A percentile compares a stretch with the other conserved stretches of the same genome.
phyloP scores from a whole-genome alignment of 2,888 invertebrate species.

The Brachyopa scutellaris region DNA sequence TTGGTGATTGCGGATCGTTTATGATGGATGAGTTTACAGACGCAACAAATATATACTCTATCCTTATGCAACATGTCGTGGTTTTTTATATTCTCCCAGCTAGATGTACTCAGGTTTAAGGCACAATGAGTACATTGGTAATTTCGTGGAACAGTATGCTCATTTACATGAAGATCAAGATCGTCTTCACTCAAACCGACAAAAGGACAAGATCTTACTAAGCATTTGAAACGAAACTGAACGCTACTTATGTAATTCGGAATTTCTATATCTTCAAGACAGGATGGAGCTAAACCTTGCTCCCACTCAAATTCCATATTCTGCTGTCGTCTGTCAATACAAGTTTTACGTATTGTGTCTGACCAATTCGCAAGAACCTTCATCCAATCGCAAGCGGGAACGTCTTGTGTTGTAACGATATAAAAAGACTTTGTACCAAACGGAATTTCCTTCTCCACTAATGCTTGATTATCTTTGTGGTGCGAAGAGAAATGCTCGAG shows the following conservation, averaged over 20 bases:
- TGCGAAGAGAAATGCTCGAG: constrained; percentile 16
- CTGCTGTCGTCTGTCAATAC: background rate
- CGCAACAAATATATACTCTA: constrained; percentile 29
- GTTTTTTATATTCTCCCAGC: constrained; percentile 36
- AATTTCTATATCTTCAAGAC: constrained; percentile 42
- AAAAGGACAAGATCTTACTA: constrained; percentile 32
- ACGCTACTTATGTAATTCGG: constrained; percentile 1
- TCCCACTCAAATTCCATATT: constrained; percentile 31
- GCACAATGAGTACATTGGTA: constrained; percentile 38
- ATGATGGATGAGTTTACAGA: constrained; percentile 50
- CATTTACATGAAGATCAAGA: constrained; percentile 30
- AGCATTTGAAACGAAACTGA: constrained; percentile 23
- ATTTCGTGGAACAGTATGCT: constrained; percentile 15
- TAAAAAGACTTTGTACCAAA: constrained; percentile 7
- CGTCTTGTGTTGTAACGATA: constrained; percentile 31
- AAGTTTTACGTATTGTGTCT: background rate
- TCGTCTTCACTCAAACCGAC: constrained; percentile 4
- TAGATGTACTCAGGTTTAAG: background rate
- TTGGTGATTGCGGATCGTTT: background rate
- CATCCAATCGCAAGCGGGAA: constrained; percentile 25
- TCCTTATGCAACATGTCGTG: constrained; percentile 45
- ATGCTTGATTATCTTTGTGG: background rate
- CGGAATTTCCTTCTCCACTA: constrained; percentile 16
- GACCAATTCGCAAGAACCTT: background rate
- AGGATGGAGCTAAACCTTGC: background rate